A percentile compares a stretch with the other conserved stretches of the same genome.
Evolutionary conservation across 2,797 vertebrate genomes (phyloP).

Genomic region (Psittacula derbiana): DNA sequence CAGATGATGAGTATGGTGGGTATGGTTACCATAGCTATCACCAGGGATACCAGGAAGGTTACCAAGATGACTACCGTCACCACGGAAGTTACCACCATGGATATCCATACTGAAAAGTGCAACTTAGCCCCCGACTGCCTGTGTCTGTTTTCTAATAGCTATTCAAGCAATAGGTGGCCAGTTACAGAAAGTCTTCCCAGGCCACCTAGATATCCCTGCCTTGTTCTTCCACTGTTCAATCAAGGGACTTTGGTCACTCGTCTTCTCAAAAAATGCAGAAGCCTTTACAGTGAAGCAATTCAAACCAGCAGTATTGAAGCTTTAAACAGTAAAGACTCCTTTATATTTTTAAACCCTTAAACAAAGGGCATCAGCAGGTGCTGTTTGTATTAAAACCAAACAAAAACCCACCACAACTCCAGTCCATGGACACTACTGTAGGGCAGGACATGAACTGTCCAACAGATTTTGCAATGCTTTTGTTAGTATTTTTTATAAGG

Average conservation of each 20-base stretch:
- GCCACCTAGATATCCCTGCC: constrained; percentile 3
- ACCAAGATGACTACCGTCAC: constrained; percentile 89
- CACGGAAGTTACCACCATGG: constrained; percentile 86
- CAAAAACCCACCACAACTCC: neutral
- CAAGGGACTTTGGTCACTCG: constrained; percentile 57
- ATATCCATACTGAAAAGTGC: constrained; percentile 86
- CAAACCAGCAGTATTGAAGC: constrained; percentile 50
- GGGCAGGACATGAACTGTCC: constrained; percentile 64
- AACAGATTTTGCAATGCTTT: constrained; percentile 6
- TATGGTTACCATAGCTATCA: constrained; percentile 93
- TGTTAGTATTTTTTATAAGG: constrained; percentile 39
- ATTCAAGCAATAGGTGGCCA: constrained; percentile 26
- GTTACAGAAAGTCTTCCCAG: constrained; percentile 24
- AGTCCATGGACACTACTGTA: constrained; percentile 58
- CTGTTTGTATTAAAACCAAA: constrained; percentile 45
- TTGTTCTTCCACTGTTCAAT: constrained; percentile 50
- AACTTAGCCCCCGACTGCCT: neutral
- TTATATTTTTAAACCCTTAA: constrained; percentile 59
- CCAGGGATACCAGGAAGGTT: constrained; percentile 94
- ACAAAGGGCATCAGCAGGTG: constrained; percentile 31
- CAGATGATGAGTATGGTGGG: constrained; percentile 94
- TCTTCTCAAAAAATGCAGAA: constrained; percentile 56
- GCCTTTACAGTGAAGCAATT: constrained; percentile 54
- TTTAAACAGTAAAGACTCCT: constrained; percentile 69
- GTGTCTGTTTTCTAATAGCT: constrained; percentile 32